Percentiles rank a stretch among this genome's conserved stretches.
These are phyloP conservation scores for Alosa sapidissima DNA, from an alignment of 2,797 vertebrate species.

Conservation along the genomic window DNA sequence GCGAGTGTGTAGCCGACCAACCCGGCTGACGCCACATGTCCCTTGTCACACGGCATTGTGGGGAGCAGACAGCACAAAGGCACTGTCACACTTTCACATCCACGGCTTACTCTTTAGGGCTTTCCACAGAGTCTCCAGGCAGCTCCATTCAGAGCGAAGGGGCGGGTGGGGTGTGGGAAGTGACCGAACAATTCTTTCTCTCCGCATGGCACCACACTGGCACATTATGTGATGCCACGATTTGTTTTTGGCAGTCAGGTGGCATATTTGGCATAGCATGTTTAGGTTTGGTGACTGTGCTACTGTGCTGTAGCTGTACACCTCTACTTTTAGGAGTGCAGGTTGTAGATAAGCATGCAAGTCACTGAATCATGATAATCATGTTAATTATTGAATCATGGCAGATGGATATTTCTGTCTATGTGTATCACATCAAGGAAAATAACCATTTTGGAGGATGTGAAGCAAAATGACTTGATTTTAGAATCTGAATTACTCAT, in stretches of 20 bases:
- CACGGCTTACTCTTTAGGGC: neutral
- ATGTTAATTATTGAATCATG: neutral
- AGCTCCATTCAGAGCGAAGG: neutral
- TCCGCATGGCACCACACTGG: neutral
- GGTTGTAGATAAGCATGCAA: neutral
- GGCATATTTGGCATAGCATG: neutral
- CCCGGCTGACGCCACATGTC: neutral
- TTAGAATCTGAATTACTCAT: neutral
- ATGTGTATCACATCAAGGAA: neutral
- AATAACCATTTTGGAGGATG: neutral
- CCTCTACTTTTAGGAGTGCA: neutral
- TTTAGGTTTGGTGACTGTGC: neutral
- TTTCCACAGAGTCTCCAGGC: neutral
- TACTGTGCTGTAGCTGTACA: neutral
- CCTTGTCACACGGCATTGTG: constrained; percentile 10
- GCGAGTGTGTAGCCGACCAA: neutral
- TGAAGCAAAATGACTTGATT: neutral
- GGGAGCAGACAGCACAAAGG: neutral
- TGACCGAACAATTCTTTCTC: neutral
- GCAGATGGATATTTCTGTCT: neutral
- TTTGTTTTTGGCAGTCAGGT: neutral
- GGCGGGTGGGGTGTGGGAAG: neutral
- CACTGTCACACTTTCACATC: neutral
- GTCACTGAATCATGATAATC: neutral
- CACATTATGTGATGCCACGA: neutral